Evolutionary conservation across 2,113 vertebrate genomes (phyloP).

Genomic region (Gymnocephalus cernua): DNA sequence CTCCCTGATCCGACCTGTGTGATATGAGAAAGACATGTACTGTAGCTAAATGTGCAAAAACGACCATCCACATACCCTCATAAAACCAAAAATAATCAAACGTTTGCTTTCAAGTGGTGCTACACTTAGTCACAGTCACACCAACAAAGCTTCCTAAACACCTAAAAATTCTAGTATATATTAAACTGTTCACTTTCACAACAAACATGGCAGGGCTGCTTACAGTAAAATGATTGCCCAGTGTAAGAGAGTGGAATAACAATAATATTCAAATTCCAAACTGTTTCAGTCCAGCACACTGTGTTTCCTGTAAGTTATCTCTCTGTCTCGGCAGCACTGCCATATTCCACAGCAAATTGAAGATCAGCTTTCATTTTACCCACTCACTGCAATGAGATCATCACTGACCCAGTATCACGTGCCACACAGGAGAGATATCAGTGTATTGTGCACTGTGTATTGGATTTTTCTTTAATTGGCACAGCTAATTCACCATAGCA

Average conservation of each 20-base stretch:
- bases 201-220: not conserved
- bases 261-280: conserved; percentile 7
- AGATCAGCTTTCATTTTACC: conserved; percentile 68
- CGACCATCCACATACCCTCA: not conserved
- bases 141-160: not conserved
- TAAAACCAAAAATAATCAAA: not conserved
- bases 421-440: conserved; percentile 36
- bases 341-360: conserved; percentile 45
- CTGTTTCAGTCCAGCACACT: conserved; percentile 1
- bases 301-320: conserved; percentile 35
- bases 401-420: conserved; percentile 51
- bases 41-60: not conserved
- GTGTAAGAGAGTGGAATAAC: not conserved
- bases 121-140: not conserved
- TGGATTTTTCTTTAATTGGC: not conserved
- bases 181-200: not conserved
- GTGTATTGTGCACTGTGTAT: not conserved
- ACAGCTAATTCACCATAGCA: no score
- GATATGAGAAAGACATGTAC: not conserved
- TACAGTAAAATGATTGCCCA: not conserved
- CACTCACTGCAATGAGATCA: conserved; percentile 62
- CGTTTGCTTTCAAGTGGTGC: not conserved
- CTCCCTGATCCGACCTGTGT: not conserved
- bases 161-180: not conserved
- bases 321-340: conserved; percentile 18